These are phyloP conservation scores for Hydrotaea cyrtoneurina DNA, from an alignment of 2,888 invertebrate species.

Conservation along the genomic window DNA sequence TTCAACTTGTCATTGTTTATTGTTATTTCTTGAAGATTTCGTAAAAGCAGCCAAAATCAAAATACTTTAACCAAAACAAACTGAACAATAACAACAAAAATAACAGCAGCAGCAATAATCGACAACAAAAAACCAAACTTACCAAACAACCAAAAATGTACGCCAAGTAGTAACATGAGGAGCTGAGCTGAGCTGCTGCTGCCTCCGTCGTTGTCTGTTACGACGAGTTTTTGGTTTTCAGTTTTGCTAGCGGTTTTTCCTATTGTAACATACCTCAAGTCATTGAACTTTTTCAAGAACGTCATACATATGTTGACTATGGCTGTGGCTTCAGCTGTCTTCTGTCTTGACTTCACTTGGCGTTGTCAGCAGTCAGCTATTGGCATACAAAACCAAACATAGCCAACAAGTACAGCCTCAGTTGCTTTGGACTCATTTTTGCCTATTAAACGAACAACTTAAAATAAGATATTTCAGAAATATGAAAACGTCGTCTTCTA, in stretches of 20 bases:
- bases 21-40: constrained; percentile 28
- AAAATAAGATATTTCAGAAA: too few relatives aligned
- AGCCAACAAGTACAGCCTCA: constrained; percentile 19
- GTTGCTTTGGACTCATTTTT: not conserved
- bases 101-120: not conserved
- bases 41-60: constrained; percentile 18
- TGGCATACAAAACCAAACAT: not conserved
- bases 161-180: not conserved
- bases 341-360: not conserved
- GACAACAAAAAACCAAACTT: not conserved
- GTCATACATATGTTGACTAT: constrained; percentile 29
- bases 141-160: constrained; percentile 3
- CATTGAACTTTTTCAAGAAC: constrained; percentile 68
- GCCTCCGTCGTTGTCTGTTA: not conserved
- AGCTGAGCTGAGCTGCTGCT: not conserved
- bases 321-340: not conserved
- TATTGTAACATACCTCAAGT: constrained; percentile 62
- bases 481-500: too few relatives aligned
- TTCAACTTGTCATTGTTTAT: constrained; percentile 25
- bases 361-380: constrained; percentile 5
- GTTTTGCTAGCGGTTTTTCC: constrained; percentile 62
- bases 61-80: constrained; percentile 16
- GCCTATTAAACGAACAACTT: not conserved
- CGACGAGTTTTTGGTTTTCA: constrained; percentile 32
- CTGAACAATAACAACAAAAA: not conserved